A percentile compares a stretch with the other conserved stretches of the same genome.
phyloP scores from a whole-genome alignment of 1,140 invertebrate species.

The Leucophenga varia region DNA sequence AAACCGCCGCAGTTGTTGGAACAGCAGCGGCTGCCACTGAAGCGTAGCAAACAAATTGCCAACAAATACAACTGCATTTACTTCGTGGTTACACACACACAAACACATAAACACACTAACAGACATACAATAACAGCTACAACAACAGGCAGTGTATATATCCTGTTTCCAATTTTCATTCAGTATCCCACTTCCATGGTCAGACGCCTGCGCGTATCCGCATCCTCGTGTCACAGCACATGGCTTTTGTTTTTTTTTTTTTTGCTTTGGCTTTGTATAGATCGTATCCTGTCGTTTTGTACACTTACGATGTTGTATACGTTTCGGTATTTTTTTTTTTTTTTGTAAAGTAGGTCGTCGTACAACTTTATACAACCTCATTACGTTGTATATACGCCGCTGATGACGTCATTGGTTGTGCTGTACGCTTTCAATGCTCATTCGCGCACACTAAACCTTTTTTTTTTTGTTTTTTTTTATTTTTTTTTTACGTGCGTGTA shows the following conservation, averaged over 20 bases:
- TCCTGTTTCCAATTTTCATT: constrained; percentile 50
- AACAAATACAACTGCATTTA: constrained; percentile 21
- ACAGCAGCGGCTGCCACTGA: too few relatives aligned
- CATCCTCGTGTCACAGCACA: too few relatives aligned
- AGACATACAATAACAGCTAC: constrained; percentile 2
- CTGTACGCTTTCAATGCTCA: constrained; percentile 30
- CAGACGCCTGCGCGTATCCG: too few relatives aligned
- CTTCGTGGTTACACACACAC: constrained; percentile 12
- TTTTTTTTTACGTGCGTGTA: neutral
- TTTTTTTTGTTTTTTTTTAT: too few relatives aligned
- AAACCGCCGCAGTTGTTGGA: too few relatives aligned
- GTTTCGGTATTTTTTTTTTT: too few relatives aligned
- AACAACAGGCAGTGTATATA: constrained; percentile 22
- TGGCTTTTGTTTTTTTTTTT: too few relatives aligned
- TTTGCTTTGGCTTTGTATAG: too few relatives aligned
- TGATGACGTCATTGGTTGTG: constrained; percentile 48
- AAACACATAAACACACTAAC: constrained; percentile 3
- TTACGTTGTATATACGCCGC: constrained; percentile 30
- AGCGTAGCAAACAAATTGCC: constrained; percentile 22
- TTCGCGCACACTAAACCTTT: constrained; percentile 24
- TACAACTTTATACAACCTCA: constrained; percentile 47
- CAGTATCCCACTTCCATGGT: constrained; percentile 40
- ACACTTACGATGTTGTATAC: too few relatives aligned
- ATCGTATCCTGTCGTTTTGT: too few relatives aligned
- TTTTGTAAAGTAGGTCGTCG: constrained; percentile 42